Percentiles rank a stretch among this genome's conserved stretches.
Evolutionary conservation across 1,140 invertebrate species (phyloP).

Genomic region (Trichoplusia ni): DNA sequence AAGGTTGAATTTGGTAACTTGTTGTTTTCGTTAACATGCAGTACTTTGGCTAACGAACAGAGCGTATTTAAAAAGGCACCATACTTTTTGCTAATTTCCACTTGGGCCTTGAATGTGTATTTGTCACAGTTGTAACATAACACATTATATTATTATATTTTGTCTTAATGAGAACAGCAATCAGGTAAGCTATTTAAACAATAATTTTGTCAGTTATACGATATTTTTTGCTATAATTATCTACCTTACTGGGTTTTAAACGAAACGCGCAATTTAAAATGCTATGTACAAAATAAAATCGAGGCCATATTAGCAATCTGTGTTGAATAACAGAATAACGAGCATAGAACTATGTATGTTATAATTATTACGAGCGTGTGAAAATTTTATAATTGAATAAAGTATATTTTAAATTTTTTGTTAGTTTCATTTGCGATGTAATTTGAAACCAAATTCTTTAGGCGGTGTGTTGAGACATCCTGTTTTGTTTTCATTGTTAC

Average conservation of each 20-base stretch:
- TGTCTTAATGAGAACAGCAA: constrained; percentile 5
- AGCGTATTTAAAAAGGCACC: background rate
- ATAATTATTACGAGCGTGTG: constrained; percentile 30
- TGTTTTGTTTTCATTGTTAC: too few species aligned
- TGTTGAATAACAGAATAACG: constrained; percentile 12
- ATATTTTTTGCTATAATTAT: constrained; percentile 7
- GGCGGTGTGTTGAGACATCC: too few species aligned
- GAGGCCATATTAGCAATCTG: constrained; percentile 17
- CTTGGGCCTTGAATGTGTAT: background rate
- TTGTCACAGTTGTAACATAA: background rate
- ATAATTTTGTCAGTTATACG: constrained; percentile 22
- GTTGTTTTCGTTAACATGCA: too few species aligned
- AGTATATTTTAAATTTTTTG: constrained; percentile 23
- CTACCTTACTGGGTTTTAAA: background rate
- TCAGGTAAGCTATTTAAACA: background rate
- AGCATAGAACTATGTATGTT: constrained; percentile 7
- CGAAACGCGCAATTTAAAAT: constrained; percentile 4
- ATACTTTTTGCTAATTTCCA: background rate
- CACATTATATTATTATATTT: background rate
- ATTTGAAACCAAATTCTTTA: background rate
- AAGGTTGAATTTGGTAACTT: too few species aligned
- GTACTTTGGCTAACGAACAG: too few species aligned
- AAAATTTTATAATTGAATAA: constrained; percentile 38
- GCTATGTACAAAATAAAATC: constrained; percentile 24
- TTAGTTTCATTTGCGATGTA: background rate